A percentile compares a stretch with the other conserved stretches of the same genome.
These are phyloP conservation scores for Eclectus roratus DNA, from an alignment of 2,113 vertebrate species.

Conservation along the genomic window DNA sequence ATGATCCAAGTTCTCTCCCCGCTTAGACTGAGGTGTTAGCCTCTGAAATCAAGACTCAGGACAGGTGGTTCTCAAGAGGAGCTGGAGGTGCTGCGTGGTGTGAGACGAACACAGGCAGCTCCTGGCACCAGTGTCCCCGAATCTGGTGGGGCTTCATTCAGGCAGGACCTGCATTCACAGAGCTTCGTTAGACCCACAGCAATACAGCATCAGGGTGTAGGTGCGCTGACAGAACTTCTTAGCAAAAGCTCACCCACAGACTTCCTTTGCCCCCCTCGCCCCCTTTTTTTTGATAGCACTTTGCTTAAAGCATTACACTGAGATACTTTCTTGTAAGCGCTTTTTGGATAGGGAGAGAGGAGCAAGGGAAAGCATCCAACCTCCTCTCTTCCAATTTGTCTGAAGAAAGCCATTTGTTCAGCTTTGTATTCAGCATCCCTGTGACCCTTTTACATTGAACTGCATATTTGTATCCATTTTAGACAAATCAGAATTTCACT, in stretches of 20 bases:
- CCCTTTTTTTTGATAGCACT: not conserved
- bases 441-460: not conserved
- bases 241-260: not conserved
- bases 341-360: not conserved
- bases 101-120: not conserved
- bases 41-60: not conserved
- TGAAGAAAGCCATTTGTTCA: not conserved
- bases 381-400: not conserved
- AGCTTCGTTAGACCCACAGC: not conserved
- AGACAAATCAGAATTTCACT: not conserved
- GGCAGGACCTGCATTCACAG: not conserved
- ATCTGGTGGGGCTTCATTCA: not conserved
- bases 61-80: fast-evolving
- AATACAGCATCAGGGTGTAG: fast-evolving
- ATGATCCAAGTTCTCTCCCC: not conserved
- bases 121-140: not conserved
- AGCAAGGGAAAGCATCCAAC: not conserved
- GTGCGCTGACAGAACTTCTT: not conserved
- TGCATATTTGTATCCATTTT: not conserved
- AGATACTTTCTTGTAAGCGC: not conserved
- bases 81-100: not conserved
- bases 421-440: not conserved
- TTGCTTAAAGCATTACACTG: not conserved
- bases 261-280: not conserved
- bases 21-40: fast-evolving